Conservation (phyloP, 2,888 invertebrate species). For the Antheraea assamensis region DNA sequence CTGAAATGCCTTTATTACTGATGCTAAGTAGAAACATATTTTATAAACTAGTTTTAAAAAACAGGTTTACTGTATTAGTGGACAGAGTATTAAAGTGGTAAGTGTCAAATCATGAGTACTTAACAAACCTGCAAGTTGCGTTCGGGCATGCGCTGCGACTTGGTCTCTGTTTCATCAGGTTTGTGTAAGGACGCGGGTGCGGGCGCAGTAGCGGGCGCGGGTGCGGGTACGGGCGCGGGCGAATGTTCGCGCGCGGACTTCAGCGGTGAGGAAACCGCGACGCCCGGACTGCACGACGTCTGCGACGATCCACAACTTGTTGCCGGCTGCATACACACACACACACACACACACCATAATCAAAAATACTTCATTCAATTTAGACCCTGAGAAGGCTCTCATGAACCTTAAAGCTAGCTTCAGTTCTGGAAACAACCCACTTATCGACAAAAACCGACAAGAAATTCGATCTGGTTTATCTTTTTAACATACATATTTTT, state of each 20-base stretch:
- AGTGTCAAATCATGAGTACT: neutral
- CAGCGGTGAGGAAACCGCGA: conserved; percentile 43
- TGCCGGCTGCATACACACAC: conserved; percentile 31
- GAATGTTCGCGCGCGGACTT: conserved; percentile 45
- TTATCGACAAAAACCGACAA: too few relatives aligned
- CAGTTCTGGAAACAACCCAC: too few relatives aligned
- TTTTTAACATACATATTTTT: too few relatives aligned
- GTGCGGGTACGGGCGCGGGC: conserved; percentile 39
- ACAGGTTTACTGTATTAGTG: too few relatives aligned
- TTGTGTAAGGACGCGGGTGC: conserved; percentile 36
- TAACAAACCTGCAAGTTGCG: conserved; percentile 49
- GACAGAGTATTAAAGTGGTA: too few relatives aligned
- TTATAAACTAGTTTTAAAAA: too few relatives aligned
- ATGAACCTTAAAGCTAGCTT: neutral
- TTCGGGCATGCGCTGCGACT: conserved; percentile 44
- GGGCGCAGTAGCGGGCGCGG: conserved; percentile 49
- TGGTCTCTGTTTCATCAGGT: conserved; percentile 21
- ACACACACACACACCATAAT: too few relatives aligned
- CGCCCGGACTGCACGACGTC: conserved; percentile 25
- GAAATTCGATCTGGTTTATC: too few relatives aligned
- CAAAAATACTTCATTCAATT: neutral
- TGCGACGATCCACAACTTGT: conserved; percentile 79
- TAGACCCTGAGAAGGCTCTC: neutral
- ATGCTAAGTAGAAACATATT: too few relatives aligned
- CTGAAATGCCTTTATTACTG: too few relatives aligned